Conservation (phyloP, 64 coral and sea anemone genomes). For the Pachyseris speciosa region DNA sequence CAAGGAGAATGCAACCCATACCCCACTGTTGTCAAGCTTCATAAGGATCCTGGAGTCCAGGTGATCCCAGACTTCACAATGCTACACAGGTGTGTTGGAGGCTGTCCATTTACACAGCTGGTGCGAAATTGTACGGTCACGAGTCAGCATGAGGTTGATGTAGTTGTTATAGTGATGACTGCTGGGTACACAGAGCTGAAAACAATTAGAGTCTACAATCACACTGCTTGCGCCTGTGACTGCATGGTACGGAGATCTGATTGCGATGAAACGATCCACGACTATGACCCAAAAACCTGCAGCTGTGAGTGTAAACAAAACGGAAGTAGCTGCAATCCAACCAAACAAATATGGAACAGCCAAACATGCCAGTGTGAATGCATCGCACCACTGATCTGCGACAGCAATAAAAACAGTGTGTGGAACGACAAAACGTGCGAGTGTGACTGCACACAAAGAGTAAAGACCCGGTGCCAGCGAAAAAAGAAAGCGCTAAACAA, state of each 20-base stretch:
- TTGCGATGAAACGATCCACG: not conserved
- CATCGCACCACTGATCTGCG: not conserved
- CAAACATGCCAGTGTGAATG: not conserved
- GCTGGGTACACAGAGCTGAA: not conserved
- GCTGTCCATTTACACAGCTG: not conserved
- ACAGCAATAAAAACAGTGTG: not conserved
- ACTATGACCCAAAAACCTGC: not conserved
- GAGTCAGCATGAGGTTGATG: not conserved
- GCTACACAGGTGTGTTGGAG: not conserved
- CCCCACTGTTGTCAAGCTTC: not conserved
- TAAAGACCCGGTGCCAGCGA: not conserved
- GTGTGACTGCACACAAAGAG: not conserved
- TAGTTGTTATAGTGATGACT: not conserved
- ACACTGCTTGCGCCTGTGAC: not conserved
- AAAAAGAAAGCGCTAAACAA: slow-evolving; percentile 2
- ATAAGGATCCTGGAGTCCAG: too few relatives aligned
- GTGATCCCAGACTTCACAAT: not conserved
- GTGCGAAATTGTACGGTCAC: not conserved
- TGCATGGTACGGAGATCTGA: not conserved
- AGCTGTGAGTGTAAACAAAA: not conserved
- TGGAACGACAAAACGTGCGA: not conserved
- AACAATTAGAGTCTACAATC: not conserved
- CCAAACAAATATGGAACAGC: not conserved
- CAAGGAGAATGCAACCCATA: not conserved
- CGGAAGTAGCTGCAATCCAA: not conserved